A percentile compares a stretch with the other conserved stretches of the same genome.
phyloP scores from a whole-genome alignment of 2,113 vertebrate species.

The Cromileptes altivelis region DNA sequence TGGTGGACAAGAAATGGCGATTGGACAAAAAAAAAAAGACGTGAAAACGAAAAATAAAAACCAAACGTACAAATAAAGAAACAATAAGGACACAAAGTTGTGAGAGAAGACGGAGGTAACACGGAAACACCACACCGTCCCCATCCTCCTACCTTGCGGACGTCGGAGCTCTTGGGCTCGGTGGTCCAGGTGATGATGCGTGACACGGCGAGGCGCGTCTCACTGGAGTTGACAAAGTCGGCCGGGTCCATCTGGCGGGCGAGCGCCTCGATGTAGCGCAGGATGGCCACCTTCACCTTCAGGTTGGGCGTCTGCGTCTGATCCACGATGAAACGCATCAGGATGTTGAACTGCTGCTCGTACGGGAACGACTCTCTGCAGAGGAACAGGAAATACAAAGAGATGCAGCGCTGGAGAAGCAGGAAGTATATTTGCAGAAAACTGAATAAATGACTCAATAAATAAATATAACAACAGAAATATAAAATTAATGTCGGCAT shows the following conservation, averaged over 20 bases:
- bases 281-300: constrained; percentile 96
- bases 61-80: constrained; percentile 5
- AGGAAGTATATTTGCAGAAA: too few relatives aligned
- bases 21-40: constrained; percentile 12
- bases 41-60: constrained; percentile 8
- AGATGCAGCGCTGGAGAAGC: neutral
- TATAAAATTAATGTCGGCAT: too few relatives aligned
- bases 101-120: neutral
- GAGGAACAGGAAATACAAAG: constrained; percentile 14
- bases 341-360: constrained; percentile 97
- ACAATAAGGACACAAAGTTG: neutral
- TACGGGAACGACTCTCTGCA: constrained; percentile 94
- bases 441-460: too few relatives aligned
- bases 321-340: constrained; percentile 97
- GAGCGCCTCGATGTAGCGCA: constrained; percentile 94
- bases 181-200: constrained; percentile 98
- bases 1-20: constrained; percentile 16
- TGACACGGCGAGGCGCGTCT: constrained; percentile 95
- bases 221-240: constrained; percentile 95
- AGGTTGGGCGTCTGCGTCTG: constrained; percentile 96
- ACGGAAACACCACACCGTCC: neutral
- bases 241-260: constrained; percentile 93
- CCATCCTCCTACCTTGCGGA: constrained; percentile 89
- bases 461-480: too few relatives aligned
- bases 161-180: constrained; percentile 95